Evolutionary conservation across 2,113 vertebrate genomes (phyloP).

Genomic region (Gymnobelideus leadbeateri): DNA sequence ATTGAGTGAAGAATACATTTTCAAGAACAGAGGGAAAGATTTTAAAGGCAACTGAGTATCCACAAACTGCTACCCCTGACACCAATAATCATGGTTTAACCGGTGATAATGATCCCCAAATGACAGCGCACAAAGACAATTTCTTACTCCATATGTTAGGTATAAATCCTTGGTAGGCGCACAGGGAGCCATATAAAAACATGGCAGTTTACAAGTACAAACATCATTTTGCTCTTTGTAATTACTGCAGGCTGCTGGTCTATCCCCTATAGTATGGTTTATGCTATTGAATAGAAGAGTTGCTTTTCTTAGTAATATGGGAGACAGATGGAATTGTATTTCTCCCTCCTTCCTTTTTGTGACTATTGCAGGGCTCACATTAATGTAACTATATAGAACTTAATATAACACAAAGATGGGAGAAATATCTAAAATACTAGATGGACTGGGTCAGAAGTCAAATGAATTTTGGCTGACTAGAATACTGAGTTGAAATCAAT

Average conservation of each 20-base stretch:
- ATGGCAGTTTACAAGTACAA: slow-evolving; percentile 28
- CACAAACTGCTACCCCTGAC: slow-evolving; percentile 22
- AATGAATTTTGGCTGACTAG: not conserved
- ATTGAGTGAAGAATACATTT: not conserved
- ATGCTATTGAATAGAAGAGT: not conserved
- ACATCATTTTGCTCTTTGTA: slow-evolving; percentile 46
- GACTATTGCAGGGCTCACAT: not conserved
- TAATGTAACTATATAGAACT: not conserved
- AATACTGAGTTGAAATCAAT: not conserved
- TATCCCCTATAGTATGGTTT: slow-evolving; percentile 49
- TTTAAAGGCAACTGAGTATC: slow-evolving; percentile 27
- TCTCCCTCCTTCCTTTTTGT: slow-evolving; percentile 1
- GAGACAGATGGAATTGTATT: slow-evolving; percentile 24
- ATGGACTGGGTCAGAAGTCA: not conserved
- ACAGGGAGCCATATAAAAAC: slow-evolving; percentile 29
- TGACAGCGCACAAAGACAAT: slow-evolving; percentile 28
- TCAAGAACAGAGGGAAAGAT: not conserved
- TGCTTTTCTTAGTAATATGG: slow-evolving; percentile 27
- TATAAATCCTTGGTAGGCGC: slow-evolving; percentile 24
- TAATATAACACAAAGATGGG: not conserved
- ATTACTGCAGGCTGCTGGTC: slow-evolving; percentile 20
- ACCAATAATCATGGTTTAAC: slow-evolving; percentile 37
- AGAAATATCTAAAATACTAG: not conserved
- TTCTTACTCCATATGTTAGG: slow-evolving; percentile 58
- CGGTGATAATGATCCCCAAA: slow-evolving; percentile 28